A percentile compares a stretch with the other conserved stretches of the same genome.
phyloP scores from a whole-genome alignment of 2,888 invertebrate species.

The Marronus borbonicus region DNA sequence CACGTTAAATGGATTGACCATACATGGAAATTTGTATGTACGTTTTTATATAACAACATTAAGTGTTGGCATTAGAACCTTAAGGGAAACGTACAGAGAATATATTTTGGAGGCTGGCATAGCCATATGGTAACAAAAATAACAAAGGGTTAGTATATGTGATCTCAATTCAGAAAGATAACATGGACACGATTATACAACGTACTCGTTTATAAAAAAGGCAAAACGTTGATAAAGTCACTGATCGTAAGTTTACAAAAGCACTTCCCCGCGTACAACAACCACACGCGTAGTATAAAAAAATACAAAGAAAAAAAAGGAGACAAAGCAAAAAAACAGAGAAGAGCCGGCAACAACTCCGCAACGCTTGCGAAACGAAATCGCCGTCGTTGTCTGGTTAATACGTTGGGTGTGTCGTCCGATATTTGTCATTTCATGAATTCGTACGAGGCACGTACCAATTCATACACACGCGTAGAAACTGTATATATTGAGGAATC shows the following conservation, averaged over 20 bases:
- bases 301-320: not conserved
- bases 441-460: conserved; percentile 5
- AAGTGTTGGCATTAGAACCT: too few species aligned
- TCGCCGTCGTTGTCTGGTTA: conserved; percentile 25
- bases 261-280: not conserved
- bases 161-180: too few species aligned
- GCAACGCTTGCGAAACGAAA: not conserved
- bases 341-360: not conserved
- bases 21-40: too few species aligned
- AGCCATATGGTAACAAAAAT: too few species aligned
- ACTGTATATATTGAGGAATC: conserved; percentile 11
- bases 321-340: not conserved
- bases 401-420: conserved; percentile 25
- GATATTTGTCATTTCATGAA: conserved; percentile 40
- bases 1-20: too few species aligned
- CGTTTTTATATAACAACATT: too few species aligned
- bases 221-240: too few species aligned
- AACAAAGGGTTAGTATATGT: too few species aligned
- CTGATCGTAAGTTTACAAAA: not conserved
- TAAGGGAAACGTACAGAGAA: too few species aligned
- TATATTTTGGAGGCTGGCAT: too few species aligned
- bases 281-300: not conserved
- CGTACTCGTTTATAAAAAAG: too few species aligned
- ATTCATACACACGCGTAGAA: not conserved
- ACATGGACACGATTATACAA: too few species aligned